Evolutionary conservation across 1,140 invertebrate genomes (phyloP).

Genomic region (Psilanteris sp.): DNA sequence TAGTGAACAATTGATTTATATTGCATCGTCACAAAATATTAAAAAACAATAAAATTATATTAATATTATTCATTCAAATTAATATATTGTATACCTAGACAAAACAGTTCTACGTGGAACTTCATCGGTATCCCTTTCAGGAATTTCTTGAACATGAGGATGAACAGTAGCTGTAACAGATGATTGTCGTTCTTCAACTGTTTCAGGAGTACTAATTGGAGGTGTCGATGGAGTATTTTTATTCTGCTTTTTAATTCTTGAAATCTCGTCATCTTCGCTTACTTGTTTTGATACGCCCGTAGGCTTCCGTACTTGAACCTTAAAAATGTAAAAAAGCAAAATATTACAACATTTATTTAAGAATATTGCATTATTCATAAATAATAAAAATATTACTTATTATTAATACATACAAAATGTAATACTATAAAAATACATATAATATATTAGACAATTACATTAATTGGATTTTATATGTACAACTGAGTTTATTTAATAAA

Average conservation of each 20-base stretch:
- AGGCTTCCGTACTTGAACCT: conserved; percentile 75
- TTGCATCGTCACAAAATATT: no score
- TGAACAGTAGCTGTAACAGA: conserved; percentile 66
- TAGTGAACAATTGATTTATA: no score
- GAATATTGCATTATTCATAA: no score
- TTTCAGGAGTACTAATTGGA: conserved; percentile 69
- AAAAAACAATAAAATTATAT: no score
- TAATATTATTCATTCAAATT: no score
- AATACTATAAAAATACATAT: no score
- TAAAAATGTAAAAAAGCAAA: not conserved
- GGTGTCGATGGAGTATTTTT: conserved; percentile 84
- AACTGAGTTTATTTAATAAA: no score
- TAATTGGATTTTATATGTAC: no score
- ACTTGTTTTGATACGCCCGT: conserved; percentile 84
- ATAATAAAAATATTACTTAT: no score
- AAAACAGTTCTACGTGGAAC: conserved; percentile 69
- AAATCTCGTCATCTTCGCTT: conserved; percentile 94
- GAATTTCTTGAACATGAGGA: conserved; percentile 61
- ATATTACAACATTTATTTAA: no score
- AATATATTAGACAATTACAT: no score
- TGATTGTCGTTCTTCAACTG: conserved; percentile 81
- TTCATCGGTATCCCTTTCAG: conserved; percentile 73
- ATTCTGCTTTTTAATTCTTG: conserved; percentile 92
- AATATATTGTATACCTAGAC: conserved; percentile 65
- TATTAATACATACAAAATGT: no score